These are phyloP conservation scores for Congeria kusceri DNA, from an alignment of 2,888 invertebrate genomes.

Conservation along the genomic window DNA sequence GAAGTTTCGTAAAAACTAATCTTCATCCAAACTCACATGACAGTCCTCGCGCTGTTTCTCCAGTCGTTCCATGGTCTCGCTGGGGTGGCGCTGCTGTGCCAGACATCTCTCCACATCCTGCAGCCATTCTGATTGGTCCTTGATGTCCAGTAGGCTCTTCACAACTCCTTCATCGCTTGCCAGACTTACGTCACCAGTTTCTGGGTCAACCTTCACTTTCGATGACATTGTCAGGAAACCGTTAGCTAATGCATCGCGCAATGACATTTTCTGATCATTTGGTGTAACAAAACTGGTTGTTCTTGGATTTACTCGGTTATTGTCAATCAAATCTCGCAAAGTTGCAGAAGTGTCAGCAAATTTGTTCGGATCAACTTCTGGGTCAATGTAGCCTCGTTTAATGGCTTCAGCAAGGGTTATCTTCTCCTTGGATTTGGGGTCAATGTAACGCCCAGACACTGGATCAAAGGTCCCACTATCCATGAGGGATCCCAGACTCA, in stretches of 20 bases:
- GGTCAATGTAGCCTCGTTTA: constrained; percentile 89
- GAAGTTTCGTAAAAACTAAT: too few species aligned
- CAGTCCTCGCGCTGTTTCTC: constrained; percentile 69
- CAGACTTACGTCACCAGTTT: constrained; percentile 76
- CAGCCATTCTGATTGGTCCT: constrained; percentile 81
- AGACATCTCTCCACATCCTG: constrained; percentile 77
- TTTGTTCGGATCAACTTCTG: constrained; percentile 75
- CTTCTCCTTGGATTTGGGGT: constrained; percentile 88
- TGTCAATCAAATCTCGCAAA: constrained; percentile 79
- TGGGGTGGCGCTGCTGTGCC: constrained; percentile 72
- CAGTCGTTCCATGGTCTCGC: constrained; percentile 72
- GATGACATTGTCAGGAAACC: constrained; percentile 90
- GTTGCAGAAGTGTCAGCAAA: constrained; percentile 78
- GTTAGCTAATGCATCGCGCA: constrained; percentile 89
- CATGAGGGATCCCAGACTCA: constrained; percentile 77
- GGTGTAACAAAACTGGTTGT: constrained; percentile 78
- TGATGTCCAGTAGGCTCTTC: constrained; percentile 79
- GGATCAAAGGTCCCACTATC: constrained; percentile 88
- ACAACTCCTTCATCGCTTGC: constrained; percentile 81
- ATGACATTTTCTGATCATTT: constrained; percentile 86
- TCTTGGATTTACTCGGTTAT: constrained; percentile 78
- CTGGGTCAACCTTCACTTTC: constrained; percentile 87
- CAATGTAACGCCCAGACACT: constrained; percentile 87
- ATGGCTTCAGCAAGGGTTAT: constrained; percentile 90
- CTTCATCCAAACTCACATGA: constrained; percentile 62